phyloP scores from a whole-genome alignment of 1,140 invertebrate genomes.

The Orchesella cincta region DNA sequence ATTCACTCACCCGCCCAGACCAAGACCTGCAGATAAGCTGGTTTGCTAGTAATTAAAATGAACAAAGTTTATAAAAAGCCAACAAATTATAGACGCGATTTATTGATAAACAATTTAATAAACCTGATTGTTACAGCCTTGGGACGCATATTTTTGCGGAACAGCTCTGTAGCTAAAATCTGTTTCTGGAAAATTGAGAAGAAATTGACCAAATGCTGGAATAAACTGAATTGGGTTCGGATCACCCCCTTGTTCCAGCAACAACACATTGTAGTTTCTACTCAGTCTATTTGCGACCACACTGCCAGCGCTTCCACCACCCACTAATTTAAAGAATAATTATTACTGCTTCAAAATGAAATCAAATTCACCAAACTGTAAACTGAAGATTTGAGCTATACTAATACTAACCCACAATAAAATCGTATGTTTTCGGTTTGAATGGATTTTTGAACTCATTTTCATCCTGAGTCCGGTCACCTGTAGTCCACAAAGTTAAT shows the following conservation, averaged over 20 bases:
- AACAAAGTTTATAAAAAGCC: too few relatives aligned
- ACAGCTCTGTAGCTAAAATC: neutral
- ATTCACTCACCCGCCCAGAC: too few relatives aligned
- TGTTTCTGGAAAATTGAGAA: neutral
- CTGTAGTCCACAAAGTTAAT: neutral
- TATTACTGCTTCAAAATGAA: too few relatives aligned
- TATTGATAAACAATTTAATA: neutral
- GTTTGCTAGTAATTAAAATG: too few relatives aligned
- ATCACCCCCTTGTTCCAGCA: conserved; percentile 18
- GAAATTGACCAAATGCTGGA: neutral
- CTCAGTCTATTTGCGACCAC: conserved; percentile 14
- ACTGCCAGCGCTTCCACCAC: neutral
- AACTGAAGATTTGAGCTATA: neutral
- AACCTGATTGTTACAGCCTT: neutral
- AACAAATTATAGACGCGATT: neutral
- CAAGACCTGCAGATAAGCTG: too few relatives aligned
- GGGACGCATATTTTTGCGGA: neutral
- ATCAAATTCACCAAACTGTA: too few relatives aligned
- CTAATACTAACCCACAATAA: conserved; percentile 6
- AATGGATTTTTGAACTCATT: neutral
- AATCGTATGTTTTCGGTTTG: neutral
- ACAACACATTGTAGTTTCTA: neutral
- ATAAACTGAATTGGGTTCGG: conserved; percentile 1
- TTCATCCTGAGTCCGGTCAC: neutral
- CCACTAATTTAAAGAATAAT: conserved; percentile 11